phyloP scores from a whole-genome alignment of 2,888 invertebrate genomes.

The Parnassius mnemosyne region DNA sequence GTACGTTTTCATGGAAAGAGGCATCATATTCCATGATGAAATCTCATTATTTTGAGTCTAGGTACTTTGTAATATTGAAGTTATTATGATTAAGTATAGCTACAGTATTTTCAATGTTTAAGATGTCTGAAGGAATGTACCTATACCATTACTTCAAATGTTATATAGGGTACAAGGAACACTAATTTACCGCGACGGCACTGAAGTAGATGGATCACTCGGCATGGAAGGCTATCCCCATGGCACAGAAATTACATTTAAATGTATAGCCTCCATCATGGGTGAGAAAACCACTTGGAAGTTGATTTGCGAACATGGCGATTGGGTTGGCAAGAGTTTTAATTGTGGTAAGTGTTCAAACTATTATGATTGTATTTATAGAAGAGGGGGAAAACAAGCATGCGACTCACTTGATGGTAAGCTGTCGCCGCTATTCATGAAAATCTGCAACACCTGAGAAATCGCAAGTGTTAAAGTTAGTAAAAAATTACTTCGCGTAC shows the following conservation, averaged over 20 bases:
- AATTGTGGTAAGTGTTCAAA: conserved; percentile 84
- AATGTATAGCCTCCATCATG: conserved; percentile 90
- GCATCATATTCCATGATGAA: conserved; percentile 21
- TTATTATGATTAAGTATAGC: conserved; percentile 12
- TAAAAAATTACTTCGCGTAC: no score
- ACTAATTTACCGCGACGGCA: conserved; percentile 86
- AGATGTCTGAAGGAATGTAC: neutral
- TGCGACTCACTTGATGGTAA: no score
- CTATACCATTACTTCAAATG: conserved; percentile 4
- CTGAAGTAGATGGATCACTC: conserved; percentile 83
- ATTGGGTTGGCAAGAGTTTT: conserved; percentile 90
- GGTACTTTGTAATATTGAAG: conserved; percentile 11
- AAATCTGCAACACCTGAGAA: no score
- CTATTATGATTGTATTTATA: no score
- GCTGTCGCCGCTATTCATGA: no score
- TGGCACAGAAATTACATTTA: conserved; percentile 90
- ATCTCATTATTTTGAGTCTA: conserved; percentile 9
- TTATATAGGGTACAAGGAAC: conserved; percentile 87
- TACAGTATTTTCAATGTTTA: conserved; percentile 7
- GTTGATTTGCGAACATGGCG: conserved; percentile 90
- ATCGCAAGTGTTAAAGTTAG: no score
- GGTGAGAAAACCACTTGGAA: conserved; percentile 92
- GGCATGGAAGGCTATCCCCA: conserved; percentile 86
- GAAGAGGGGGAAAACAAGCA: no score
- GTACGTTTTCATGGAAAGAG: conserved; percentile 14